Percentiles rank a stretch among this genome's conserved stretches.
Evolutionary conservation across 1,140 invertebrate species (phyloP).

Genomic region (Probaryconus sp.): DNA sequence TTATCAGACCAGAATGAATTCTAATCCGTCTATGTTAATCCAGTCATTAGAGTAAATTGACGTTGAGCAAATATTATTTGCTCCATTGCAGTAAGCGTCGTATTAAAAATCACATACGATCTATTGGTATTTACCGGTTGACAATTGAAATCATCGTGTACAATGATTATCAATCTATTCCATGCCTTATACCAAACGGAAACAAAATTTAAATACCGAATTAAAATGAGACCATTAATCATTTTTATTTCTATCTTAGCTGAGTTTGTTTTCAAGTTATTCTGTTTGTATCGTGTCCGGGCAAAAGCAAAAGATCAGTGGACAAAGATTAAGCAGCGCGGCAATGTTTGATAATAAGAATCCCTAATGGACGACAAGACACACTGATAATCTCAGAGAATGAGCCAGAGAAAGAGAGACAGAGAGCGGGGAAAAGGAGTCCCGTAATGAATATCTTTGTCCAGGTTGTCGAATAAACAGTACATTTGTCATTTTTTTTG

Average conservation of each 20-base stretch:
- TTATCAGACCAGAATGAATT: too few species aligned
- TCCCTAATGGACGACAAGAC: slow-evolving; percentile 60
- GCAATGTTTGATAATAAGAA: slow-evolving; percentile 60
- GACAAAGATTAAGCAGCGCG: slow-evolving; percentile 47
- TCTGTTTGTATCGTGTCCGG: slow-evolving; percentile 18
- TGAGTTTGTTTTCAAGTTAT: slow-evolving; percentile 25
- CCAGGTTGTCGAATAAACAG: slow-evolving; percentile 63
- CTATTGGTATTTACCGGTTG: too few species aligned
- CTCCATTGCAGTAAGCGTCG: too few species aligned
- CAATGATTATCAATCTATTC: too few species aligned
- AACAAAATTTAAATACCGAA: slow-evolving; percentile 4
- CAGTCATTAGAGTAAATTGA: too few species aligned
- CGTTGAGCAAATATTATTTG: too few species aligned
- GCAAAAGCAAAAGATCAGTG: slow-evolving; percentile 41
- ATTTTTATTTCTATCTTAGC: slow-evolving; percentile 25
- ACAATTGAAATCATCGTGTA: too few species aligned
- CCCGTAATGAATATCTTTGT: slow-evolving; percentile 58
- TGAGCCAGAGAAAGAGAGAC: too few species aligned
- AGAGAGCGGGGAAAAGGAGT: too few species aligned
- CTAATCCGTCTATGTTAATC: too few species aligned
- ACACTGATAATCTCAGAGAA: slow-evolving; percentile 36
- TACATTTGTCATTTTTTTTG: slow-evolving; percentile 67
- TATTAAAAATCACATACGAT: too few species aligned
- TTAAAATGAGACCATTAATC: slow-evolving; percentile 34
- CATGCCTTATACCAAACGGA: too few species aligned